Evolutionary conservation across 2,888 invertebrate species (phyloP).

Genomic region (Teinopalpus imperialis): DNA sequence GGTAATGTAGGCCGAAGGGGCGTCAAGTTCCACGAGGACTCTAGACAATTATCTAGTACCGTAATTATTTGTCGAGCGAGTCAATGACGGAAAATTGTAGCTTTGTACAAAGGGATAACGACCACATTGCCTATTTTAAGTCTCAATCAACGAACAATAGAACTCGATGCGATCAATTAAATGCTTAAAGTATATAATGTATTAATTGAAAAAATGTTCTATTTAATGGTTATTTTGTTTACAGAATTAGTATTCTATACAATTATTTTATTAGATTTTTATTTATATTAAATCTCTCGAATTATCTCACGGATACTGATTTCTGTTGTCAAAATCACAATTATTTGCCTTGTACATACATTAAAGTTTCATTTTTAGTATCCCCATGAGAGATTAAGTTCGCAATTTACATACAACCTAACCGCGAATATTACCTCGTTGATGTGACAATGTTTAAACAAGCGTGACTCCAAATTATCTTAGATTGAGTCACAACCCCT

Average conservation of each 20-base stretch:
- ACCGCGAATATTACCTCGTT: slow-evolving; percentile 17
- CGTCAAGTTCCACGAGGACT: not conserved
- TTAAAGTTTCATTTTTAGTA: too few relatives aligned
- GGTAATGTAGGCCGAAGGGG: not conserved
- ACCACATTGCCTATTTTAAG: not conserved
- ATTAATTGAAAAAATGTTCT: slow-evolving; percentile 36
- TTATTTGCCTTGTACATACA: too few relatives aligned
- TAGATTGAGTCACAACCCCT: slow-evolving; percentile 38
- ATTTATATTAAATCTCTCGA: too few relatives aligned
- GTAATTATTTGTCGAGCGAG: not conserved
- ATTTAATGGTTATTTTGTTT: not conserved
- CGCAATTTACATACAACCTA: slow-evolving; percentile 9
- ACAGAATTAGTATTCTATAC: too few relatives aligned
- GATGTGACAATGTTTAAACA: slow-evolving; percentile 34
- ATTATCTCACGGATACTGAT: too few relatives aligned
- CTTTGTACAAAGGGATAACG: not conserved
- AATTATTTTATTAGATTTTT: too few relatives aligned
- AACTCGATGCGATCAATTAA: slow-evolving; percentile 53
- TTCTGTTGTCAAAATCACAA: too few relatives aligned
- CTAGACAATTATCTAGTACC: not conserved
- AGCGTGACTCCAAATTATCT: slow-evolving; percentile 46
- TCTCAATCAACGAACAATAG: slow-evolving; percentile 35
- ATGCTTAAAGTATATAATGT: slow-evolving; percentile 35
- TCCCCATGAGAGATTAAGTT: too few relatives aligned
- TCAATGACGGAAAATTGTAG: not conserved